Base-by-base conservation (phyloP, 2,888 invertebrate species). In the Sphinx pinastri region DNA sequence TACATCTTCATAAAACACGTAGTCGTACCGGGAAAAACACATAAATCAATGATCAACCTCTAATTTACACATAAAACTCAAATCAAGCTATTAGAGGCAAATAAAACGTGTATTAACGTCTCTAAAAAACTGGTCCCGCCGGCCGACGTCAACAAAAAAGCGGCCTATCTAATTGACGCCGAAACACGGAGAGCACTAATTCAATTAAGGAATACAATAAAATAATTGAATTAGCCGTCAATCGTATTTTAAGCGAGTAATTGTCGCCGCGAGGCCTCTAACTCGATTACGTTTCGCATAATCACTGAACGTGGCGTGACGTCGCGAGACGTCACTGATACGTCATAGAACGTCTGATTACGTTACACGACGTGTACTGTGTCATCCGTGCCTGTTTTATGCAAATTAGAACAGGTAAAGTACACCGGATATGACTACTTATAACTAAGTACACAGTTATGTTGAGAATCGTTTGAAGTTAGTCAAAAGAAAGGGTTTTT, bases 211-310 rank as follows among this genome's bases (percentile, higher is more conserved):
- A 79, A 76, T 82, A 85, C 88, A 89, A 89, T 90, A 88, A 90
- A 89, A 88, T 91, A 90, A 92, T 90, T 84, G 81, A 87, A 91
- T 92, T 90, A 88, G 77, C 81, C 89, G 89, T 91, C 90, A 91
- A 90, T 91, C 90, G 89, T 89, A 89, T 89, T 90, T 88, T 78
- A 83, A 85, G 79, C 79, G 82, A 76, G 79, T 82, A 86, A 88
- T 85, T 82, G 84, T 80, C 80, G 81, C 79, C 76, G 73, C 77
- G 78, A 75, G 77, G 72, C 82, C 81, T 84, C 82, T 86, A 88
- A 88, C 84, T 82, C 81, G 84, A 88, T 92, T 91, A 91, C 82
- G 87, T 81, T 92, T 90, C 90, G 88, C 91, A 92, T 92, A 90
- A 91, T 89, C 86, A 81, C 82, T 77, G 83, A 82, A 83, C 83